Base-by-base conservation (phyloP, 2,888 invertebrate species). In the Andrena bucephala region DNA sequence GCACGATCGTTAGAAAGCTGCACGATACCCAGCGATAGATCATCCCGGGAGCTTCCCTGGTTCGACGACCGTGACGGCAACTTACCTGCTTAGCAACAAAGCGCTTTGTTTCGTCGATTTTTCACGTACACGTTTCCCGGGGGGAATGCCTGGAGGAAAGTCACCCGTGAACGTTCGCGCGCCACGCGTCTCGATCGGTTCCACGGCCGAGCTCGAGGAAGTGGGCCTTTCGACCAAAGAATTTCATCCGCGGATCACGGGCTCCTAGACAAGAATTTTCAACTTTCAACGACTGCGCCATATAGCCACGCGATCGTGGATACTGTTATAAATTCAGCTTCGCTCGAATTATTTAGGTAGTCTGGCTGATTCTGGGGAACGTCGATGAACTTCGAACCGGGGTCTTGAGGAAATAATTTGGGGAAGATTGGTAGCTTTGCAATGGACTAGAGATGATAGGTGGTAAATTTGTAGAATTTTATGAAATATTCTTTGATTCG, bases 31-130 rank as follows among this genome's bases (percentile, higher is more conserved):
- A 24, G 33, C 59, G 65, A 59, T 63, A 69, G 54, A 70, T 74
- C 33, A 33, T 48, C 36, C 13, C 10, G 59, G 29, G 27, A 75
- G 66, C 62, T 70, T 74, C 62, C 24, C 29, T 50, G 33, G 66
- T 57, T 36, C 54, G 62, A 54, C 62, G 27, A 74, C 29, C 74
- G 66, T 74, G 59, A 81, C 78, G 66, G 27, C 29, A 54, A 66
- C 69, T 70, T 31, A 33, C 10, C 66, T 78, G 66, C 67, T 79
- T 73, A 77, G 16, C 76, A 36, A 20, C 27, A 20, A 42, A 27
- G 13, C 62, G 52, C 52, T 50, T 73, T 59, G 70, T 59, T 65
- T 42, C 59, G 36, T 29, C 50, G 50, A 27, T 71, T 71, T 82
- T 75, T 67, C 80, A 20, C 52, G 50, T 63, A 36, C n/a, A 60